Percentiles rank a stretch among this genome's conserved stretches.
Evolutionary conservation across 2,888 invertebrate genomes (phyloP).

Genomic region (Himalopsyche tibetana): DNA sequence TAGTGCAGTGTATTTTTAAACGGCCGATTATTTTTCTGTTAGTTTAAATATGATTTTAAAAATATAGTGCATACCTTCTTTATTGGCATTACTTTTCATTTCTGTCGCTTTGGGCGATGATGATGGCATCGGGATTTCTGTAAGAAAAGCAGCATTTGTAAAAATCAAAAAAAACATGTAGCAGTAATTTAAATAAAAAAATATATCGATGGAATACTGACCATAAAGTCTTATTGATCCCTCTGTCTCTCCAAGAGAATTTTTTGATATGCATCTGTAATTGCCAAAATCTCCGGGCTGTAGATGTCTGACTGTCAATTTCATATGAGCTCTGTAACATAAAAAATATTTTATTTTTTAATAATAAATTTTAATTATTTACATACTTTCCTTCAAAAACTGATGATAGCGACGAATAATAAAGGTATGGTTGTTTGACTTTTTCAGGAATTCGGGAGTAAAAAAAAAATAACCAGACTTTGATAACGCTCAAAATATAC

Average conservation of each 20-base stretch:
- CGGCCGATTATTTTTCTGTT: too few species aligned
- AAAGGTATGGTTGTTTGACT: too few species aligned
- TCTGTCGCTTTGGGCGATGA: constrained; percentile 89
- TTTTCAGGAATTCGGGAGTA: too few species aligned
- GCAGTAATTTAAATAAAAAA: too few species aligned
- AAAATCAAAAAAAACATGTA: too few species aligned
- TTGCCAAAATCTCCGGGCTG: constrained; percentile 91
- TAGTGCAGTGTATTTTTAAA: too few species aligned
- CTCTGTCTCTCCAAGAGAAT: constrained; percentile 94
- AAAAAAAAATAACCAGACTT: too few species aligned
- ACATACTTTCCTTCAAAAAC: too few species aligned
- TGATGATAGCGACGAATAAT: too few species aligned
- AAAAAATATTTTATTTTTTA: constrained; percentile 52
- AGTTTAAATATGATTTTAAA: background rate
- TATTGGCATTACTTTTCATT: constrained; percentile 84
- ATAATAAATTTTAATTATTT: background rate
- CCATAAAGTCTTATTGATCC: constrained; percentile 94
- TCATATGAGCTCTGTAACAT: constrained; percentile 86
- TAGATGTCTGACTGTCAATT: constrained; percentile 89
- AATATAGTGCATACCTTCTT: constrained; percentile 80
- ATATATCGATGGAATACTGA: constrained; percentile 71
- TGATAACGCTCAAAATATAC: too few species aligned
- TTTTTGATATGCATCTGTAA: constrained; percentile 95
- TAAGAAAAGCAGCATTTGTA: constrained; percentile 68
- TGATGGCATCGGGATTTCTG: constrained; percentile 93